These are phyloP conservation scores for Ormyrus labotus DNA, from an alignment of 2,888 invertebrate genomes.

Conservation along the genomic window DNA sequence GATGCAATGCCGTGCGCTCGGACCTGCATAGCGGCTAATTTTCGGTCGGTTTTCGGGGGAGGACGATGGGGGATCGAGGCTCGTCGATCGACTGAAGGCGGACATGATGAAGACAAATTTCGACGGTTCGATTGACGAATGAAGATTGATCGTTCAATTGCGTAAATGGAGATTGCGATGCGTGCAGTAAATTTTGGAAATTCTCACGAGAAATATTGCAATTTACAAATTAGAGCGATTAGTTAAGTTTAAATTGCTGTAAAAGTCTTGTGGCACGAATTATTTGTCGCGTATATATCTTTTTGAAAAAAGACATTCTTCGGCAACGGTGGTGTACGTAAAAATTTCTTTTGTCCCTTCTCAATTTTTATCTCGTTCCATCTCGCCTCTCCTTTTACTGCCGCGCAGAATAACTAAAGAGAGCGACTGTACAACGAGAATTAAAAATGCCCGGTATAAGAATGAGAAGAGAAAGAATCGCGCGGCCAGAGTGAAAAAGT, in stretches of 20 bases:
- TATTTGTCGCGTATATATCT: not conserved
- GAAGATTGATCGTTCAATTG: not conserved
- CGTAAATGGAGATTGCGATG: too few species aligned
- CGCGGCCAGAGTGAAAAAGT: not conserved
- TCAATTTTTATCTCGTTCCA: constrained; percentile 5
- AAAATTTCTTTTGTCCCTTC: constrained; percentile 27
- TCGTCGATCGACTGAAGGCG: not conserved
- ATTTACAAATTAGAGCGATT: too few species aligned
- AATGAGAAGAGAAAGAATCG: not conserved
- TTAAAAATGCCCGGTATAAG: not conserved
- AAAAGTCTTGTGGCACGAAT: too few species aligned
- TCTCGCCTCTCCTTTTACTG: constrained; percentile 14
- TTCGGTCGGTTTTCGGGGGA: constrained; percentile 15
- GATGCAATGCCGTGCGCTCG: constrained; percentile 18
- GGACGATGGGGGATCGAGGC: constrained; percentile 11
- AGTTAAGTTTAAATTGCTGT: too few species aligned
- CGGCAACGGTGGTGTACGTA: not conserved
- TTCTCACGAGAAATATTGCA: too few species aligned
- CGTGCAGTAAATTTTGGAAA: too few species aligned
- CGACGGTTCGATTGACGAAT: not conserved
- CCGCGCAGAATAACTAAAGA: constrained; percentile 2
- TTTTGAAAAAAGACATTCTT: constrained; percentile 16
- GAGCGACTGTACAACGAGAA: constrained; percentile 6
- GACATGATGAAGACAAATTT: constrained; percentile 18
- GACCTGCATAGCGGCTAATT: constrained; percentile 52